Base-by-base conservation (phyloP, 1,140 invertebrate species). In the Drosophila truncata region DNA sequence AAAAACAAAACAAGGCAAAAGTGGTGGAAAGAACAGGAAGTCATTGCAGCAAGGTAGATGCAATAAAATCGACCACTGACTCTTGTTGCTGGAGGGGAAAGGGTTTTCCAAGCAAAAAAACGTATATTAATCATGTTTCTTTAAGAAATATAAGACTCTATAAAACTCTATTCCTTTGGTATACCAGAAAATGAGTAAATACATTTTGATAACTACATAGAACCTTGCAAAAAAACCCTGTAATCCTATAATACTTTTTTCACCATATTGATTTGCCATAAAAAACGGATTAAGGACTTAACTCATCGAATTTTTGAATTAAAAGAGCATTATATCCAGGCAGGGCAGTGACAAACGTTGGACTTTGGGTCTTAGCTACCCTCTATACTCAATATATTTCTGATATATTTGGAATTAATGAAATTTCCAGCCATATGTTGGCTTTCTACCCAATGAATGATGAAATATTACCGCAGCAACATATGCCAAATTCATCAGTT, bases 401-500 rank as follows among this genome's bases (percentile, higher is more conserved):
- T 33, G 18, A 52, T 33, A 20, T 33, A 23, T 55, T 55, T 37
- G 14, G 11, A 35, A 27, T 27, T 39, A 39, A 47, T 31, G 18
- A 33, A 29, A 58, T 33, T 29, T 16, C 39, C 23, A 29, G 55
- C 58, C 82, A 85, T 78, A 78, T 79, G 82, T 29, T 47, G 47
- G 42, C 44, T 29, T 50, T 1, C 16, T 18, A 29, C 9, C 25
- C 27, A 7, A 20, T 39, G 49, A 57, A 23, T 47, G 58, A 79
- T 84, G 44, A 73, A 55, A 66, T 81, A 85, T 81, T 80, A 37
- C 29, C 41, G 2, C 65, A 49, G 18, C 27, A 44, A 60, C 82
- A 86, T 86, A 86, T 85, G 82, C 54, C 74, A 49, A 85, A 80
- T 83, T 41, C 64, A 77, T 72, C 50, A 74, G 65, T 46, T 69